These are phyloP conservation scores for Eudiplozoon nipponicum DNA, from an alignment of 2,888 invertebrate genomes.

Conservation along the genomic window DNA sequence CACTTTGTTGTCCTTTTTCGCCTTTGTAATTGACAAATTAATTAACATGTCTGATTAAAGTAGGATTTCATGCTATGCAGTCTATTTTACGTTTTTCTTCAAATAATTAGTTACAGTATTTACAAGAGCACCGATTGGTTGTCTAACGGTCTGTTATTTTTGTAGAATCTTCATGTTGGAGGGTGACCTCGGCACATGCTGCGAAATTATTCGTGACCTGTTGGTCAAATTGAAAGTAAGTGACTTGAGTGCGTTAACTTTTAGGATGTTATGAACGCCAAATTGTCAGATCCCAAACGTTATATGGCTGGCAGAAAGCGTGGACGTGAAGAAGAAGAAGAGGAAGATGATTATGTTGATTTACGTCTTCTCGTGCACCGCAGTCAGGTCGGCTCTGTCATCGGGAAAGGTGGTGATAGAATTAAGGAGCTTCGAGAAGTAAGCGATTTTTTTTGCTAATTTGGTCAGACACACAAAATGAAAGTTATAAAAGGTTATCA, in stretches of 20 bases:
- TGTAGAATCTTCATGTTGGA: not conserved
- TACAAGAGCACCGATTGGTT: no score
- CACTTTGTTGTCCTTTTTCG: no score
- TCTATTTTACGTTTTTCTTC: no score
- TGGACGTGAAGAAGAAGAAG: not conserved
- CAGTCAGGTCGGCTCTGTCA: constrained; percentile 1
- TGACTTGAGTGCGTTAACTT: no score
- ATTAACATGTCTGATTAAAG: no score
- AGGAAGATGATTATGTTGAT: constrained; percentile 1
- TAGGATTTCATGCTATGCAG: no score
- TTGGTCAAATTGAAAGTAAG: constrained; percentile 1
- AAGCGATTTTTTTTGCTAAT: no score
- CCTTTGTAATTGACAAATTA: no score
- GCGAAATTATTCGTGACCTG: not conserved
- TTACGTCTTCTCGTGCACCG: not conserved
- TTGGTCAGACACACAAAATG: constrained; percentile 3
- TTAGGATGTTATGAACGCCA: not conserved
- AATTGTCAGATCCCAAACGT: not conserved
- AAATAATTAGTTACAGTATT: no score
- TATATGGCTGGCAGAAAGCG: not conserved
- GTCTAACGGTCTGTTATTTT: no score
- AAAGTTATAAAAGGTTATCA: constrained; percentile 3
- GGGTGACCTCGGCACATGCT: not conserved
- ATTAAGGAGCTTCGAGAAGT: not conserved
- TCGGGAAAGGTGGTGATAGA: constrained; percentile 3